Percentiles rank a stretch among this genome's conserved stretches.
Conservation (phyloP, 2,113 vertebrate species). For the Tragelaphus strepsiceros region DNA sequence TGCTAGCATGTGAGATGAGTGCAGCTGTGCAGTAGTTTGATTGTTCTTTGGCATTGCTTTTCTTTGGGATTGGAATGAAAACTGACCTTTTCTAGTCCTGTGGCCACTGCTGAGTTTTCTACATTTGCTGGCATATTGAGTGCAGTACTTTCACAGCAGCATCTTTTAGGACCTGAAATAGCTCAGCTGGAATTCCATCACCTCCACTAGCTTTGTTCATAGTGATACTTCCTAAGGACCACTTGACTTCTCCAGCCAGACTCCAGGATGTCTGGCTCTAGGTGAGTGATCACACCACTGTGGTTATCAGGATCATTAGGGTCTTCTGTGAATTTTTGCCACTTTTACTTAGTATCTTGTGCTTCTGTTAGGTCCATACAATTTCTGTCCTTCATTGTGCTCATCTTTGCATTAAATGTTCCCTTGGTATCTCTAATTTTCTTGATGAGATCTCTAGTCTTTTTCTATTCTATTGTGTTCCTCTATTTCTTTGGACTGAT, state of each 20-base stretch:
- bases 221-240: not conserved
- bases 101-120: not conserved
- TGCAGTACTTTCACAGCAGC: not conserved
- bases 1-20: not conserved
- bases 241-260: not conserved
- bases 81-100: not conserved
- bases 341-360: not conserved
- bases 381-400: not conserved
- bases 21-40: not conserved
- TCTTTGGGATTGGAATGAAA: not conserved
- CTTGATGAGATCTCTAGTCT: not conserved
- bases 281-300: not conserved
- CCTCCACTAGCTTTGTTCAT: not conserved
- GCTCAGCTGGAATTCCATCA: not conserved
- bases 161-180: not conserved
- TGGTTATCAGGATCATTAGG: not conserved
- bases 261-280: not conserved
- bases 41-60: accelerated
- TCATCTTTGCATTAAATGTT: not conserved
- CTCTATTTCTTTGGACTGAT: not conserved
- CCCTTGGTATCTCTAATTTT: not conserved
- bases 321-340: not conserved
- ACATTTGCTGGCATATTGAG: not conserved
- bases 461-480: not conserved
- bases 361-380: not conserved